These are phyloP conservation scores for Acipenser transmontanus DNA, from an alignment of 2,797 vertebrate genomes.

Conservation along the genomic window DNA sequence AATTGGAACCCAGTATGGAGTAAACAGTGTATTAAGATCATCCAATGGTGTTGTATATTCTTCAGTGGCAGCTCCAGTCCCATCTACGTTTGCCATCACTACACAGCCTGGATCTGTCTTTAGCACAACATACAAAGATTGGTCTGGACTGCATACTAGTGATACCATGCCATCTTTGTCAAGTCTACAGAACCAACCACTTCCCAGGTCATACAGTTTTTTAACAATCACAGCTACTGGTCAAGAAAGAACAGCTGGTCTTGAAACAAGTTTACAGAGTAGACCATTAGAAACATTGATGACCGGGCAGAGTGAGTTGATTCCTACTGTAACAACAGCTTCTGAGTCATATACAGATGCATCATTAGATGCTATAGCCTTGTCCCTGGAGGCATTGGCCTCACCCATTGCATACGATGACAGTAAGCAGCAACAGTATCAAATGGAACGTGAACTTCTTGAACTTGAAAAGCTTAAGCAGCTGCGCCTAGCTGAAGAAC, in stretches of 20 bases:
- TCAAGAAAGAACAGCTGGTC: constrained; percentile 56
- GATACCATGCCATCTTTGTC: constrained; percentile 81
- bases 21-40: constrained; percentile 79
- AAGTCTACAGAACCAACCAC: constrained; percentile 65
- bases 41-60: constrained; percentile 93
- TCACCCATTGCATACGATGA: constrained; percentile 81
- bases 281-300: constrained; percentile 66
- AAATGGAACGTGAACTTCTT: constrained; percentile 90
- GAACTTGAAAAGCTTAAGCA: constrained; percentile 96
- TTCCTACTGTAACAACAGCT: constrained; percentile 69
- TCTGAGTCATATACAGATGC: constrained; percentile 82
- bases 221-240: constrained; percentile 70
- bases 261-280: constrained; percentile 62
- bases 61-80: constrained; percentile 80
- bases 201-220: constrained; percentile 80
- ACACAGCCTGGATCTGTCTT: constrained; percentile 95
- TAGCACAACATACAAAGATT: constrained; percentile 77
- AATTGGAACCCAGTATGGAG: constrained; percentile 60
- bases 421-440: constrained; percentile 85
- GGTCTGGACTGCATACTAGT: constrained; percentile 77
- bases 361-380: constrained; percentile 64
- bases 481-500: constrained; percentile 88
- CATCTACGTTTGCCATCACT: constrained; percentile 89
- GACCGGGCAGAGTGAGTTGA: constrained; percentile 63
- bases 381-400: constrained; percentile 72